Percentiles rank a stretch among this genome's conserved stretches.
Evolutionary conservation across 2,888 invertebrate genomes (phyloP).

Genomic region (Selenia dentaria): DNA sequence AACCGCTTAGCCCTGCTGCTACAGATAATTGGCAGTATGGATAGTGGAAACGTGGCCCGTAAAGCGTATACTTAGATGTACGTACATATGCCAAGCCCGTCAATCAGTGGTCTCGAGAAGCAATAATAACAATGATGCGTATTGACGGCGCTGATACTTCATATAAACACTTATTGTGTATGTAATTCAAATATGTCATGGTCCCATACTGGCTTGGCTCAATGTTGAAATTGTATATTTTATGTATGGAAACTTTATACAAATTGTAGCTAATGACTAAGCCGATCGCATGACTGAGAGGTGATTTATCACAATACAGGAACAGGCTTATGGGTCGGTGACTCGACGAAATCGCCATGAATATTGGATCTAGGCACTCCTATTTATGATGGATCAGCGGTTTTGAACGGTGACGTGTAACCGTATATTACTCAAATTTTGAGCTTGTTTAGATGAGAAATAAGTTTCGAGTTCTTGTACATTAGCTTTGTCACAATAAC

Average conservation of each 20-base stretch:
- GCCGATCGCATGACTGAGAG: conserved; percentile 37
- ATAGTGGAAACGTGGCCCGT: too few relatives aligned
- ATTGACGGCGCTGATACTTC: too few relatives aligned
- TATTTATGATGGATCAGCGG: conserved; percentile 12
- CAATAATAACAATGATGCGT: too few relatives aligned
- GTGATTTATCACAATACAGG: conserved; percentile 66
- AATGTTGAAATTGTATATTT: background rate
- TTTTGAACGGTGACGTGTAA: conserved; percentile 5
- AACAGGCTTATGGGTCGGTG: conserved; percentile 32
- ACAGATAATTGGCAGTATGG: conserved; percentile 4
- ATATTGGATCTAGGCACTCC: conserved; percentile 15
- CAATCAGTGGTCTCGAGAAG: too few relatives aligned
- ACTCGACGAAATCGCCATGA: conserved; percentile 18
- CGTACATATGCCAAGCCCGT: too few relatives aligned
- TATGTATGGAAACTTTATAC: conserved; percentile 48
- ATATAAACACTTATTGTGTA: too few relatives aligned
- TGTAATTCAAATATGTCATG: too few relatives aligned
- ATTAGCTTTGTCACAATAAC: too few relatives aligned
- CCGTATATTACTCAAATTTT: background rate
- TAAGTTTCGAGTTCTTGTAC: too few relatives aligned
- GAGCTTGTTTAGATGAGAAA: too few relatives aligned
- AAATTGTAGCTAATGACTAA: conserved; percentile 66
- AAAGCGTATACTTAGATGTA: too few relatives aligned
- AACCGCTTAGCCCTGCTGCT: conserved; percentile 33
- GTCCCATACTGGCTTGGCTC: too few relatives aligned